Percentiles rank a stretch among this genome's conserved stretches.
phyloP scores from a whole-genome alignment of 1,140 invertebrate genomes.

The Ceratitis capitata region DNA sequence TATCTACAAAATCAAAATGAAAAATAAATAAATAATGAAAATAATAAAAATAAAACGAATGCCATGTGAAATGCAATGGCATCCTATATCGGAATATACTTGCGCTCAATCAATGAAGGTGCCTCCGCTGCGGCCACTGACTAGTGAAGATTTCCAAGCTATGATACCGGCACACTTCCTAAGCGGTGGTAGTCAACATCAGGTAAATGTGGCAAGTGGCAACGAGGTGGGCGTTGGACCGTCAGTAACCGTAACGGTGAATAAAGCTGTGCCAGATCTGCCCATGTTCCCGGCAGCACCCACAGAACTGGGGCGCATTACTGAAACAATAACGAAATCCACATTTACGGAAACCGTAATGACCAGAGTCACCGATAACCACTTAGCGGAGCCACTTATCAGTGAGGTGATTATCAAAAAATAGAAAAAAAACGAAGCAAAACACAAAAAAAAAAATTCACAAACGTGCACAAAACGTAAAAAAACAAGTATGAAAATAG shows the following conservation, averaged over 20 bases:
- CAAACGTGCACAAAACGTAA: conserved; percentile 45
- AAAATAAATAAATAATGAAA: too few species aligned
- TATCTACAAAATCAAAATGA: background rate
- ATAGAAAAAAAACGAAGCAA: conserved; percentile 18
- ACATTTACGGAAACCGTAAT: conserved; percentile 94
- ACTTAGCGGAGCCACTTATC: conserved; percentile 81
- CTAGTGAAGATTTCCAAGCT: conserved; percentile 91
- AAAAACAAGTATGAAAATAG: conserved; percentile 47
- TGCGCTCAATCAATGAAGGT: conserved; percentile 23
- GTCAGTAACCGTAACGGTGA: conserved; percentile 77
- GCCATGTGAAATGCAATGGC: background rate
- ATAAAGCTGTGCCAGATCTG: conserved; percentile 73
- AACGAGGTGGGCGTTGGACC: conserved; percentile 66
- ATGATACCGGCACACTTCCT: conserved; percentile 92
- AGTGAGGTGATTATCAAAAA: conserved; percentile 77
- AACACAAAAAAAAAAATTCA: background rate
- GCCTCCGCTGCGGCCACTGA: conserved; percentile 80
- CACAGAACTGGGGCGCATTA: conserved; percentile 83
- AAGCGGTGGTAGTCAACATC: conserved; percentile 66
- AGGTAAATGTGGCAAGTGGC: conserved; percentile 60
- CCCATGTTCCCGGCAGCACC: conserved; percentile 83
- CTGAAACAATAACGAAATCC: conserved; percentile 92
- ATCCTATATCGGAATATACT: background rate
- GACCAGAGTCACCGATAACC: conserved; percentile 91
- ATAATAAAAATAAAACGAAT: background rate